A percentile compares a stretch with the other conserved stretches of the same genome.
These are phyloP conservation scores for Varecia variegata DNA, from an alignment of 2,797 vertebrate genomes.

Conservation along the genomic window DNA sequence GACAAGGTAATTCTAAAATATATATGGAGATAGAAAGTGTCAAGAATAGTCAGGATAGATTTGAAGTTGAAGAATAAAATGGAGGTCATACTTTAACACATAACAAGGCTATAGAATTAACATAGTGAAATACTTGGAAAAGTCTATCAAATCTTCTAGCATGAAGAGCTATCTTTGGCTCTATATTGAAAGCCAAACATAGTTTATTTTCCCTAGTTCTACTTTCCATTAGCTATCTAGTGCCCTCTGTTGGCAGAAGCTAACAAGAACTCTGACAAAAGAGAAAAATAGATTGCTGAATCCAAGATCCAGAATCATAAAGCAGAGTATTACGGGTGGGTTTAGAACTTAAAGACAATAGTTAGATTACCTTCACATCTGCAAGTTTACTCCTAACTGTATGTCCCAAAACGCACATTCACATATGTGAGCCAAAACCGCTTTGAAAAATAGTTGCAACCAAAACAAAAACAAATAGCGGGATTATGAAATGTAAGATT, in stretches of 20 bases:
- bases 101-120: not conserved
- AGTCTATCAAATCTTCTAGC: not conserved
- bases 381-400: not conserved
- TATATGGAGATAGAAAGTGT: not conserved
- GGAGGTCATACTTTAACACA: not conserved
- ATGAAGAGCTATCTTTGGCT: not conserved
- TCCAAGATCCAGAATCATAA: not conserved
- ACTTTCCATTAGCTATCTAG: not conserved
- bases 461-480: not conserved
- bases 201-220: not conserved
- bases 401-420: not conserved
- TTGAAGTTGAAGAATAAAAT: not conserved
- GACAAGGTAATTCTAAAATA: not conserved
- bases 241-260: not conserved
- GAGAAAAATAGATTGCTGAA: not conserved
- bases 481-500: not conserved
- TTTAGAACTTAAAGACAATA: not conserved
- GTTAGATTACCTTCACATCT: not conserved
- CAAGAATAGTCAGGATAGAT: not conserved
- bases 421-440: not conserved
- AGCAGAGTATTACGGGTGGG: accelerated
- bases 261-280: not conserved
- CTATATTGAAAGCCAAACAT: not conserved
- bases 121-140: not conserved
- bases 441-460: not conserved